phyloP scores from a whole-genome alignment of 2,113 vertebrate species.

The Aleadryas rufinucha region DNA sequence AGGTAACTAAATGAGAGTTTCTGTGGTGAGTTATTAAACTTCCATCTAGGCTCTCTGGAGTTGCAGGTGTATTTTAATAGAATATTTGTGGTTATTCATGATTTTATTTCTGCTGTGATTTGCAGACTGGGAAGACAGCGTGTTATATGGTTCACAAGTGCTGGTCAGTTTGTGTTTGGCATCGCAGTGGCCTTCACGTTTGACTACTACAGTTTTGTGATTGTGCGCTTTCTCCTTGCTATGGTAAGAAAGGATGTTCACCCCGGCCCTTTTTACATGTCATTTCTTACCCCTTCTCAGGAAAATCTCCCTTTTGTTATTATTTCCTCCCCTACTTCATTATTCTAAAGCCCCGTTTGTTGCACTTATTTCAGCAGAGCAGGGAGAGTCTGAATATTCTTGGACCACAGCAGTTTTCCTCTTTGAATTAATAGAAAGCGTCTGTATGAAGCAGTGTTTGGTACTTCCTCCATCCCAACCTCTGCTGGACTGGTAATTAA shows the following conservation, averaged over 20 bases:
- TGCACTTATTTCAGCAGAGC: constrained; percentile 64
- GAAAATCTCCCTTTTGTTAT: constrained; percentile 32
- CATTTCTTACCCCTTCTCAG: constrained; percentile 16
- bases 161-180: constrained; percentile 83
- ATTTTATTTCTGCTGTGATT: not conserved
- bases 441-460: constrained; percentile 55
- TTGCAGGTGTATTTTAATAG: not conserved
- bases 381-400: constrained; percentile 60
- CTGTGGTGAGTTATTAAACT: not conserved
- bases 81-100: not conserved
- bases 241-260: constrained; percentile 78
- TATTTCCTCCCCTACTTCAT: constrained; percentile 18
- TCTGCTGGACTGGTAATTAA: constrained; percentile 65
- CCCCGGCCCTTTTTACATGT: not conserved
- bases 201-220: constrained; percentile 85
- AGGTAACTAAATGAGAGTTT: not conserved
- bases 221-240: constrained; percentile 85
- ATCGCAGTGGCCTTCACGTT: constrained; percentile 79
- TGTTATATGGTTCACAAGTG: constrained; percentile 84
- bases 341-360: constrained; percentile 58
- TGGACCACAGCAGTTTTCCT: constrained; percentile 54
- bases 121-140: constrained; percentile 83
- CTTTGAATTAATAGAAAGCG: constrained; percentile 60
- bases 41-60: not conserved
- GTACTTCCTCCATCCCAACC: constrained; percentile 56